Evolutionary conservation across 1,140 invertebrate genomes (phyloP), one percentile per base, ranked within the genome.

Genomic region (Cyclina sinensis): DNA sequence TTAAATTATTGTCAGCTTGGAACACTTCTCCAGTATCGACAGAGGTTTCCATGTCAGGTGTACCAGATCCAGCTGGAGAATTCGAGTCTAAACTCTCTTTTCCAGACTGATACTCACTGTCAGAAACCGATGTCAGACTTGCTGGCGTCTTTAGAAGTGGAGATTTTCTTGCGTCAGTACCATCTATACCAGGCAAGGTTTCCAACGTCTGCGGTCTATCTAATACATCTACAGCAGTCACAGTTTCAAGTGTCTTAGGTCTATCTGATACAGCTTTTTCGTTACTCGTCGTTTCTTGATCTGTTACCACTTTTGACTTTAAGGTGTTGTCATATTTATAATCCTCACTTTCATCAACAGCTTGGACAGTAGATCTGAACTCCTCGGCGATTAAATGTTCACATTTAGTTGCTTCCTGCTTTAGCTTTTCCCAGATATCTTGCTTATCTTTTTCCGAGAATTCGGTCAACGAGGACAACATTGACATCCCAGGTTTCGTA

Each of bases 81-180:
- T 80, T 62, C 18, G 76, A 68, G 11, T 78, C 48, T 12, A 70
- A 78, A 54, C 74, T 73, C 32, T 87, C 85, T n/a, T 79, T 39
- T 12, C 85, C 85, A 14, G 85, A 87, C 62, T 79, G 76, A 32
- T 87, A 87, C 46, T 87, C 85, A 39, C 85, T 87, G n/a, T 87
- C 85, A n/a, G 85, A 80, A 16, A 27, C 51, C 14, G 85, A 78
- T 4, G 48, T 87, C n/a, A 51, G 18, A 70, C 85, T 87, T 3
- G 39, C 54, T 16, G 85, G 85, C 18, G 85, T 87, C 21, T 68
- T 62, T 7, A 39, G 21, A 46, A 21, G 11, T 7, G 68, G 30
- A 32, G 65, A 24, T 7, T 73, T 73, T 32, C 46, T 43, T 27
- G 18, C 11, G n/a, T 21, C 24, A 43, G 59, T 62, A 4, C 48